These are phyloP conservation scores for Agapornis canus DNA, from an alignment of 2,797 vertebrate species.

Conservation along the genomic window DNA sequence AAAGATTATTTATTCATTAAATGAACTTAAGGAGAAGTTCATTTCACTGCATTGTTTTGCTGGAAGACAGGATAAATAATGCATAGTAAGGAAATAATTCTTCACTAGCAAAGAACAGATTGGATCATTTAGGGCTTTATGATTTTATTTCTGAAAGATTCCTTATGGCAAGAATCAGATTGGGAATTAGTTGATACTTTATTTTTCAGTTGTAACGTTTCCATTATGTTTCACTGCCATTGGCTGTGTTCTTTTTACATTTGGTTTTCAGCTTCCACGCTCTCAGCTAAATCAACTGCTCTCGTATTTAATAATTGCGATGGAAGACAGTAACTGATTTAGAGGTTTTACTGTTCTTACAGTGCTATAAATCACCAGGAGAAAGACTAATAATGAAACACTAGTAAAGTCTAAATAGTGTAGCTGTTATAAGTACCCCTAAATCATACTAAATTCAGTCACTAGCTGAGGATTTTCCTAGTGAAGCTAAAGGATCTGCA, in stretches of 20 bases:
- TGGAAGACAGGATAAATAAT: background rate
- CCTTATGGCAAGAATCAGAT: background rate
- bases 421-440: background rate
- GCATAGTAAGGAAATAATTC: background rate
- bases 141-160: background rate
- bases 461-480: background rate
- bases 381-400: background rate
- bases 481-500: background rate
- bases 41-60: background rate
- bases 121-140: background rate
- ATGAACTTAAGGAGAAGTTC: background rate
- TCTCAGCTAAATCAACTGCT: background rate
- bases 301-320: background rate
- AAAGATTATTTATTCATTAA: background rate
- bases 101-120: background rate
- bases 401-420: background rate
- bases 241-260: background rate
- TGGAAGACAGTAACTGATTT: background rate
- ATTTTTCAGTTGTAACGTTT: background rate
- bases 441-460: background rate
- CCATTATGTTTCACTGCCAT: background rate
- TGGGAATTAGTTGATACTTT: background rate
- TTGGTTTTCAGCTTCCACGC: background rate
- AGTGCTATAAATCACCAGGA: background rate
- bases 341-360: background rate